These are phyloP conservation scores for Venustaconcha ellipsiformis DNA, from an alignment of 1,140 invertebrate species.

Conservation along the genomic window DNA sequence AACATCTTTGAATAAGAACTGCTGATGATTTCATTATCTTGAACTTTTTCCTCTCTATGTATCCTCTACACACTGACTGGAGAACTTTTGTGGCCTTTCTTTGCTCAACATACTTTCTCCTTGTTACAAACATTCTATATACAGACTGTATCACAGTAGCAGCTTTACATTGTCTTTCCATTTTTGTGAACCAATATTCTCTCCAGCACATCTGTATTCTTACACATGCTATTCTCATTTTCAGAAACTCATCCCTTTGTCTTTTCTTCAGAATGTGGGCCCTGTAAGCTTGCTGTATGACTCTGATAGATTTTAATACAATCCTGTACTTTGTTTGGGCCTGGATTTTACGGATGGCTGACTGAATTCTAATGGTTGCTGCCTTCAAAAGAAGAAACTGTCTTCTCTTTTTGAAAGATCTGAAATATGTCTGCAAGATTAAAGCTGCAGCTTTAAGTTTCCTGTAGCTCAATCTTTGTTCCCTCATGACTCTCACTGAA, in stretches of 20 bases:
- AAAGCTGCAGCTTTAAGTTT: too few relatives aligned
- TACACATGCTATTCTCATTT: slow-evolving; percentile 7
- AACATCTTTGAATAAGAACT: slow-evolving; percentile 32
- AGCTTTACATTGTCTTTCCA: slow-evolving; percentile 1
- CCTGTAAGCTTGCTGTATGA: slow-evolving; percentile 36
- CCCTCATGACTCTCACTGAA: neutral
- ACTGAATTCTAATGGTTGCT: slow-evolving; percentile 25
- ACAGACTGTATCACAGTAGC: slow-evolving; percentile 37
- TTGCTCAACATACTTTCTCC: slow-evolving; percentile 19
- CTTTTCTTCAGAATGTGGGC: slow-evolving; percentile 13
- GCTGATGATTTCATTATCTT: slow-evolving; percentile 21
- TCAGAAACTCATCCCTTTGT: slow-evolving; percentile 2
- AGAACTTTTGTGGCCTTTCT: slow-evolving; percentile 37
- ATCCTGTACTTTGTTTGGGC: neutral
- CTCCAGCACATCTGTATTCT: slow-evolving; percentile 27
- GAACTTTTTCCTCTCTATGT: slow-evolving; percentile 6
- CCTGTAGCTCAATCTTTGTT: neutral
- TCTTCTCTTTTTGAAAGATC: neutral
- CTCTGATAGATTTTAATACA: slow-evolving; percentile 4
- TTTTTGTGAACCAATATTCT: neutral
- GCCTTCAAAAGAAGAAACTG: slow-evolving; percentile 11
- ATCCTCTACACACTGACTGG: slow-evolving; percentile 40
- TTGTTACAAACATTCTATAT: slow-evolving; percentile 20
- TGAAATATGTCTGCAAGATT: too few relatives aligned
- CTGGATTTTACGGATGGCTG: slow-evolving; percentile 10